Percentiles rank a stretch among this genome's conserved stretches.
These are phyloP conservation scores for Phyllotreta striolata DNA, from an alignment of 2,888 invertebrate species.

Conservation along the genomic window DNA sequence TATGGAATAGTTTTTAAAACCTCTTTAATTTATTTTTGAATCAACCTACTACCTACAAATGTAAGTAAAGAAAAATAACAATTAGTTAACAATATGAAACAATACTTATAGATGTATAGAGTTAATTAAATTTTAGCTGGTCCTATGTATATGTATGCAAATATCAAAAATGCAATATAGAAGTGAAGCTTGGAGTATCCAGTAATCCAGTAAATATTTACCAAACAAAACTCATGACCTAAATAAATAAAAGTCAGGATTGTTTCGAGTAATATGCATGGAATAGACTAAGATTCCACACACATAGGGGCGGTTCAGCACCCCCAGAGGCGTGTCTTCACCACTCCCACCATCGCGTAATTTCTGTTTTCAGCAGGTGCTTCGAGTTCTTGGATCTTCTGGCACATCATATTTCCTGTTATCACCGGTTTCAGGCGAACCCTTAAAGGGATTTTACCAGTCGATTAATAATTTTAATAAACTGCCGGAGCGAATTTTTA, in stretches of 20 bases:
- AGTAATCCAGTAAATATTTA: too few species aligned
- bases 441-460: constrained; percentile 35
- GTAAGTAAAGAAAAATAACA: too few species aligned
- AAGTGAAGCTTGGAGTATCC: too few species aligned
- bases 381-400: constrained; percentile 50
- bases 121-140: background rate
- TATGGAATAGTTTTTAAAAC: too few species aligned
- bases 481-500: constrained; percentile 2
- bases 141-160: too few species aligned
- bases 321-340: constrained; percentile 53
- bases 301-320: constrained; percentile 53
- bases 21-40: too few species aligned
- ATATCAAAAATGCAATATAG: too few species aligned
- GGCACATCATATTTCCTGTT: constrained; percentile 54
- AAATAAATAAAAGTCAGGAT: constrained; percentile 4
- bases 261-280: background rate
- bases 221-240: background rate
- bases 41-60: too few species aligned
- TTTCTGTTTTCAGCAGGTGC: constrained; percentile 52
- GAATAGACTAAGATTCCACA: constrained; percentile 28
- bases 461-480: constrained; percentile 33
- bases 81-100: too few species aligned
- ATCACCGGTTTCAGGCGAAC: constrained; percentile 42
- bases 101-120: background rate
- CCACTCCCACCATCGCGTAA: constrained; percentile 49